Percentiles rank a stretch among this genome's conserved stretches.
phyloP scores from a whole-genome alignment of 2,797 vertebrate genomes.

The Phoebastria nigripes region DNA sequence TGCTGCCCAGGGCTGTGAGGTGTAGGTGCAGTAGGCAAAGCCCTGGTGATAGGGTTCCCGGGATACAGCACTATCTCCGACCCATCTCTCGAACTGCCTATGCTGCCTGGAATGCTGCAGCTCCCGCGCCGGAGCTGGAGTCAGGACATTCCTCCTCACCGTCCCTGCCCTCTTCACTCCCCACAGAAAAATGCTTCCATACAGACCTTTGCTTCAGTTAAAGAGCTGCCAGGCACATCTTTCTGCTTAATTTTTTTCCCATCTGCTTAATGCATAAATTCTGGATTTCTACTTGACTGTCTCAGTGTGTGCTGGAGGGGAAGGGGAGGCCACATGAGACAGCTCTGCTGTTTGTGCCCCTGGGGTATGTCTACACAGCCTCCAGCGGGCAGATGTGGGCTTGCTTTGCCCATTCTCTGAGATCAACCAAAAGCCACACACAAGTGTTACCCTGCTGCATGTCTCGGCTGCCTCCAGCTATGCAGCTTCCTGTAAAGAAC shows the following conservation, averaged over 20 bases:
- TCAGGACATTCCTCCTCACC: neutral
- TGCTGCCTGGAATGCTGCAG: neutral
- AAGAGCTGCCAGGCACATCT: neutral
- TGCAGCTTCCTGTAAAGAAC: neutral
- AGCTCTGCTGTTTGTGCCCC: neutral
- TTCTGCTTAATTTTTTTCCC: neutral
- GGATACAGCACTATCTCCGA: neutral
- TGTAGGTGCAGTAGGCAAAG: neutral
- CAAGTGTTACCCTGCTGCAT: neutral
- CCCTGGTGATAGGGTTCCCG: neutral
- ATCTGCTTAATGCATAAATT: neutral
- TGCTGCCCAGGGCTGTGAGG: neutral
- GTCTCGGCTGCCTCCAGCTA: neutral
- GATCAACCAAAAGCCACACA: neutral
- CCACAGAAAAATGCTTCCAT: neutral
- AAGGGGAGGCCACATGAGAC: neutral
- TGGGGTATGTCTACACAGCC: accelerated
- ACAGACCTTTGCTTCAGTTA: neutral
- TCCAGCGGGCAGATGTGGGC: neutral
- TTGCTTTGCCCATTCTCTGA: neutral
- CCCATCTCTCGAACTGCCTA: neutral
- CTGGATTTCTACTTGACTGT: neutral
- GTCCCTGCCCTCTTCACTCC: neutral
- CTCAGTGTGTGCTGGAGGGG: neutral
- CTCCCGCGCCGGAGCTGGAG: neutral